Conservation (phyloP, 2,888 invertebrate species). For the Drosophila pegasa region DNA sequence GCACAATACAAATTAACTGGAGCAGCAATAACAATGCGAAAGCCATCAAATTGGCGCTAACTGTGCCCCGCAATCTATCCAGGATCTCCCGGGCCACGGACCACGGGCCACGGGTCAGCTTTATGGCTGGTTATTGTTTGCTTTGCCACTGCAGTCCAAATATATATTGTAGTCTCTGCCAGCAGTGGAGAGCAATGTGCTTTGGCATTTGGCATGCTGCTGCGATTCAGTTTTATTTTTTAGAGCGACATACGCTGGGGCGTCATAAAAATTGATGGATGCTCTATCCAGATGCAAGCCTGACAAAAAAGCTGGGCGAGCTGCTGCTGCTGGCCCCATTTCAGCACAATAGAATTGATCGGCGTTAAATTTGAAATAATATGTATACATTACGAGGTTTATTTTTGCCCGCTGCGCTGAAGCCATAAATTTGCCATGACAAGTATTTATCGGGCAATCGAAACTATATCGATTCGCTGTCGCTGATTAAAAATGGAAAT, state of each 20-base stretch:
- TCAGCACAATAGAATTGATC: conserved; percentile 58
- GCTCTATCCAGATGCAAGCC: conserved; percentile 8
- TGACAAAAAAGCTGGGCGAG: conserved; percentile 22
- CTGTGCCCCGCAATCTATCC: conserved; percentile 59
- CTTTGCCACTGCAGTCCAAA: conserved; percentile 17
- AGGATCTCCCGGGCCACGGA: conserved; percentile 19
- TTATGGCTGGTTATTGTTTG: conserved; percentile 36
- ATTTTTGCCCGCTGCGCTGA: conserved; percentile 8
- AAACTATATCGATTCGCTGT: conserved; percentile 52
- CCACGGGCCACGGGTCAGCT: conserved; percentile 26
- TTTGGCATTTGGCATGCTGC: conserved; percentile 44
- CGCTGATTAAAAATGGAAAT: conserved; percentile 62
- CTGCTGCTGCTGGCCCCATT: conserved; percentile 34
- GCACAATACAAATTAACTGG: conserved; percentile 71
- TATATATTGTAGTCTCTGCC: conserved; percentile 57
- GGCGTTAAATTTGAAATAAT: conserved; percentile 67
- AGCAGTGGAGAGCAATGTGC: conserved; percentile 26
- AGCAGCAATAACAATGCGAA: conserved; percentile 70
- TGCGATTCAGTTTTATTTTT: conserved; percentile 25
- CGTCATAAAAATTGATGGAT: conserved; percentile 77
- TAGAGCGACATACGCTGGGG: conserved; percentile 61
- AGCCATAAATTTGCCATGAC: conserved; percentile 59
- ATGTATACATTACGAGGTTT: conserved; percentile 29
- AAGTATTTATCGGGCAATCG: conserved; percentile 73
- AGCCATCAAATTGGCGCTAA: conserved; percentile 74